Evolutionary conservation across 2,797 vertebrate genomes (phyloP).

Genomic region (Aselliscus stoliczkanus): DNA sequence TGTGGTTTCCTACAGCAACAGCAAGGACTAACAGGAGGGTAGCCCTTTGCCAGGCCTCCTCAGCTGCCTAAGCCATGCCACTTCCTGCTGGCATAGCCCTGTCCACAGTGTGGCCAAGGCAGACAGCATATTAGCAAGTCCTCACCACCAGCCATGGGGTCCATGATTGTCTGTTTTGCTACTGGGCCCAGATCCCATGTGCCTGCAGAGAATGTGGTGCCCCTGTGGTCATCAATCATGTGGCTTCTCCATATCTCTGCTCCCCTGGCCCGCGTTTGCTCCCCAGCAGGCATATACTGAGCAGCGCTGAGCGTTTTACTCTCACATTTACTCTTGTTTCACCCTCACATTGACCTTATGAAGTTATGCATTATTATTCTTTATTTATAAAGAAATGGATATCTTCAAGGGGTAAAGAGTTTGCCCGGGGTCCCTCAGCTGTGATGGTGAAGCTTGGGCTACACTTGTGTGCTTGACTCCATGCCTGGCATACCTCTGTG

Average conservation of each 20-base stretch:
- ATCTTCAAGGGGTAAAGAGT: not conserved
- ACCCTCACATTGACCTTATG: not conserved
- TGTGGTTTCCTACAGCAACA: not conserved
- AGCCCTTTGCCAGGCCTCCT: not conserved
- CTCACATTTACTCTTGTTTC: not conserved
- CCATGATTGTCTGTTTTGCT: not conserved
- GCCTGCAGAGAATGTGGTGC: not conserved
- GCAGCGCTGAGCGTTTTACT: not conserved
- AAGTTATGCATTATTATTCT: not conserved
- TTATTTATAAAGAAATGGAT: not conserved
- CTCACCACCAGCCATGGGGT: not conserved
- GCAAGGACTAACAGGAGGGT: rapidly evolving
- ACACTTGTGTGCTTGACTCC: not conserved
- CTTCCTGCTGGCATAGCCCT: not conserved
- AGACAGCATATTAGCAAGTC: not conserved
- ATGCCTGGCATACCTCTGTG: not conserved
- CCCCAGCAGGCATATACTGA: not conserved
- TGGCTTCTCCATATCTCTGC: not conserved
- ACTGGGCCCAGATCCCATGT: not conserved
- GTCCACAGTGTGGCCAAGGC: not conserved
- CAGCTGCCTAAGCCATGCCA: not conserved
- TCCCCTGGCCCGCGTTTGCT: not conserved
- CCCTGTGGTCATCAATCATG: not conserved
- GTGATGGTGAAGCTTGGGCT: not conserved
- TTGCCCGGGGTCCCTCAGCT: not conserved